A percentile compares a stretch with the other conserved stretches of the same genome.
Conservation (phyloP, 1,140 invertebrate genomes). For the Chionoecetes opilio region DNA sequence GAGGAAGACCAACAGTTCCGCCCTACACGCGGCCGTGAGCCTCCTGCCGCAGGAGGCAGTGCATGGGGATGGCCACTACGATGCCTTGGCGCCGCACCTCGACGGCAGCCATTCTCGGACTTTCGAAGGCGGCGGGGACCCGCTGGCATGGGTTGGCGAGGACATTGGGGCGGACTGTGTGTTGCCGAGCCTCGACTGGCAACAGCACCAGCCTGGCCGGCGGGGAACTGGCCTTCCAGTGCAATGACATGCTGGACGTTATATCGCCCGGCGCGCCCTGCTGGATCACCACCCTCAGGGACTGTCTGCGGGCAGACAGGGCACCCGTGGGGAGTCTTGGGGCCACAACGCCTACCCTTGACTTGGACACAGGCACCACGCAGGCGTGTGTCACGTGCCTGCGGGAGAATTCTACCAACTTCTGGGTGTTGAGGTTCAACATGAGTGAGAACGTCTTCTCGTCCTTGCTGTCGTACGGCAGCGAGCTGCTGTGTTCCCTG, state of each 20-base stretch:
- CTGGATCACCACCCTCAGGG: conserved; percentile 61
- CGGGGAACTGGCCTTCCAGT: conserved; percentile 62
- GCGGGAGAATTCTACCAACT: conserved; percentile 55
- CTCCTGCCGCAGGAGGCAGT: not conserved
- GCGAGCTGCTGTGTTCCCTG: conserved; percentile 69
- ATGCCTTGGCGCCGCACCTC: conserved; percentile 24
- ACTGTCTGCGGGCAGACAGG: conserved; percentile 52
- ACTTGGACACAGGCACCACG: not conserved
- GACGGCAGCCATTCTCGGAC: conserved; percentile 60
- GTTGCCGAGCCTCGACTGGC: not conserved
- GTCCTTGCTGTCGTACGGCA: conserved; percentile 52
- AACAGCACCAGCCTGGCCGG: not conserved
- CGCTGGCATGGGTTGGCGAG: not conserved
- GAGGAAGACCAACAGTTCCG: conserved; percentile 3
- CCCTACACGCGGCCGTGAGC: not conserved
- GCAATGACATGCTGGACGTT: conserved; percentile 55
- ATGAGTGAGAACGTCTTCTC: conserved; percentile 43
- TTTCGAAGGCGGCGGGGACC: conserved; percentile 60
- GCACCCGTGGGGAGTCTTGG: not conserved
- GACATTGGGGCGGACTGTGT: not conserved
- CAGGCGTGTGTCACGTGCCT: conserved; percentile 56
- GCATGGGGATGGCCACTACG: not conserved
- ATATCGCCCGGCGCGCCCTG: conserved; percentile 39
- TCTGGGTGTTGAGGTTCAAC: conserved; percentile 64
- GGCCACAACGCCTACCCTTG: not conserved